Conservation (phyloP, 2,113 vertebrate genomes). For the Syrmaticus mikado region DNA sequence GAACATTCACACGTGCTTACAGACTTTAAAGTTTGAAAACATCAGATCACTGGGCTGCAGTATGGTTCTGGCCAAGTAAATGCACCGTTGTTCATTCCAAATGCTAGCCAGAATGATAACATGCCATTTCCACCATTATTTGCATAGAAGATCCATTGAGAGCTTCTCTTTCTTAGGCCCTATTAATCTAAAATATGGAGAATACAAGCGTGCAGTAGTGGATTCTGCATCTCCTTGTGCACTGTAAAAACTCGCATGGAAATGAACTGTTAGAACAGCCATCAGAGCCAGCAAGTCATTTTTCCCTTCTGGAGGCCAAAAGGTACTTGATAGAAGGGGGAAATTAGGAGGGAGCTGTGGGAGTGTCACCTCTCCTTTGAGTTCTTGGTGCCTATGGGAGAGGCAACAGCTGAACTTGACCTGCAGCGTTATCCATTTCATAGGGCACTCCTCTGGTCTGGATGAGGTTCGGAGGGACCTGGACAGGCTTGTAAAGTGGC, state of each 20-base stretch:
- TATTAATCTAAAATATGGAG: neutral
- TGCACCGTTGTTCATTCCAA: neutral
- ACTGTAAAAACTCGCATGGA: neutral
- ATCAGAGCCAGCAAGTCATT: accelerated
- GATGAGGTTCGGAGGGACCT: too few relatives aligned
- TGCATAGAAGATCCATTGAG: neutral
- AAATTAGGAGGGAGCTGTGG: neutral
- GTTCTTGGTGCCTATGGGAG: neutral
- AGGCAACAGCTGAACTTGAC: neutral
- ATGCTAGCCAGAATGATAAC: neutral
- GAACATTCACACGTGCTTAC: neutral
- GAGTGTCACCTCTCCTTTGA: accelerated
- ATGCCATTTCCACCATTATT: neutral
- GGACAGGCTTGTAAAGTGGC: too few relatives aligned
- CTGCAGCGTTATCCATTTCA: neutral
- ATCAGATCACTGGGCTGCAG: neutral
- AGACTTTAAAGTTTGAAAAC: neutral
- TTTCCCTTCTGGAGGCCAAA: conserved; percentile 3
- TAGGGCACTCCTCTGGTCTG: accelerated
- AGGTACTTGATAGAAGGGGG: neutral
- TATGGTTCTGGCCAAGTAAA: neutral
- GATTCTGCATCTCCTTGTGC: neutral
- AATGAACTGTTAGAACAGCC: neutral
- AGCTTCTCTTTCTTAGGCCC: neutral
- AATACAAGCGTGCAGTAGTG: neutral